phyloP scores from a whole-genome alignment of 30 jellyfish, hydroid and myxozoan species.

The Aurelia aurita complex sp. Pacific region DNA sequence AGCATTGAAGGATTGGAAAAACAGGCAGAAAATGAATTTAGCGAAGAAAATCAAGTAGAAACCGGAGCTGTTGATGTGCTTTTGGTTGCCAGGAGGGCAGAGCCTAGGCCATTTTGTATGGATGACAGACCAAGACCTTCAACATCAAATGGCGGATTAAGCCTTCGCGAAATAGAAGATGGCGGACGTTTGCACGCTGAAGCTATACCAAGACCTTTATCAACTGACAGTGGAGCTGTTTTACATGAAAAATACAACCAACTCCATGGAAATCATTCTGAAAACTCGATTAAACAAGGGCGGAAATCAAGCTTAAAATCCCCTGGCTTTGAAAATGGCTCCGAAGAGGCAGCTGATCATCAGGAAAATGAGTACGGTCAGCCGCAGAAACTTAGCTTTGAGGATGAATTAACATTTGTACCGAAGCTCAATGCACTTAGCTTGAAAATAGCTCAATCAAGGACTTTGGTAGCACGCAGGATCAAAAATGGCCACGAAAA shows the following conservation, averaged over 20 bases:
- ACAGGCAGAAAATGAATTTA: not conserved
- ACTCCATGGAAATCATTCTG: no score
- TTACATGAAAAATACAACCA: no score
- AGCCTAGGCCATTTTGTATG: constrained; percentile 19
- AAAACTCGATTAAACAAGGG: no score
- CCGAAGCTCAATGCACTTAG: constrained; percentile 84
- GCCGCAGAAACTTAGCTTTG: constrained; percentile 81
- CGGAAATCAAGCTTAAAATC: not conserved
- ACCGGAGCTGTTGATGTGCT: constrained; percentile 8
- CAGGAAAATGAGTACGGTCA: constrained; percentile 48
- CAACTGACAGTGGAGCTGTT: no score
- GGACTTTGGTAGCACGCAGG: constrained; percentile 55
- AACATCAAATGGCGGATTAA: constrained; percentile 8
- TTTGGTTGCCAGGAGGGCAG: constrained; percentile 16
- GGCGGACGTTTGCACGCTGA: not conserved
- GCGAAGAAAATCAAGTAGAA: constrained; percentile 9
- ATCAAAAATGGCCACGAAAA: constrained; percentile 56
- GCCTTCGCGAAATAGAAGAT: not conserved
- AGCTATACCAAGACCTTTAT: not conserved
- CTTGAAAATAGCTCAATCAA: constrained; percentile 72
- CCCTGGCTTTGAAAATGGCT: constrained; percentile 1
- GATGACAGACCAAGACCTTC: not conserved
- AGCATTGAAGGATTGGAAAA: constrained; percentile 9
- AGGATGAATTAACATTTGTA: constrained; percentile 74
- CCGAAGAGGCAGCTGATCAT: constrained; percentile 37